Conservation (phyloP, 2,113 vertebrate genomes). For the Notechis scutatus region DNA sequence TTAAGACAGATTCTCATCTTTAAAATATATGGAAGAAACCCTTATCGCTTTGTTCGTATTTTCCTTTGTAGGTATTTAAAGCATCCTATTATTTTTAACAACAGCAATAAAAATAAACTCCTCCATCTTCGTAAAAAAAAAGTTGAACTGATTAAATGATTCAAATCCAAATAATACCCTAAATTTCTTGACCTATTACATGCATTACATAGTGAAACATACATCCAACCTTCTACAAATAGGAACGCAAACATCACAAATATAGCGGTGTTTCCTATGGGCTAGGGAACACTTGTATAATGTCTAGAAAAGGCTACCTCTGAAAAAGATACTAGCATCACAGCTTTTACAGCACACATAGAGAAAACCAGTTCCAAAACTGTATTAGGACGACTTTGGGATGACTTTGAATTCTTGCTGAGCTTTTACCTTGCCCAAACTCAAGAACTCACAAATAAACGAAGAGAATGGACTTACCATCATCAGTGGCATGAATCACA, state of each 20-base stretch:
- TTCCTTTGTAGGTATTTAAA: neutral
- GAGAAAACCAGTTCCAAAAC: neutral
- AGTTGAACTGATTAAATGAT: neutral
- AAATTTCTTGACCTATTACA: neutral
- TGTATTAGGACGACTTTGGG: neutral
- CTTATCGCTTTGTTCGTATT: neutral
- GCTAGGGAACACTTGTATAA: neutral
- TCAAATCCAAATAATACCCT: neutral
- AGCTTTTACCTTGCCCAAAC: neutral
- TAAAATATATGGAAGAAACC: neutral
- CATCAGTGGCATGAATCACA: slow-evolving; percentile 63
- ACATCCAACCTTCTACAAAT: neutral
- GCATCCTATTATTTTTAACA: neutral
- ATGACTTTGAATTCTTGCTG: neutral
- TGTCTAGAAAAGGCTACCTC: neutral
- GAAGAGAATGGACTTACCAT: slow-evolving; percentile 63
- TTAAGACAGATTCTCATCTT: neutral
- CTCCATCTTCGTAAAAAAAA: neutral
- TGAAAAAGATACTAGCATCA: neutral
- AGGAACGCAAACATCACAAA: neutral
- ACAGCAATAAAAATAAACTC: neutral
- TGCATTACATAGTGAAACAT: neutral
- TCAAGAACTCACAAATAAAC: neutral
- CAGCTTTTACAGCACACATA: neutral
- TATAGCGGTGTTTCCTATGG: neutral